Evolutionary conservation across 2,888 invertebrate species (phyloP).

Genomic region (Cataglyphis rosenhaueri): DNA sequence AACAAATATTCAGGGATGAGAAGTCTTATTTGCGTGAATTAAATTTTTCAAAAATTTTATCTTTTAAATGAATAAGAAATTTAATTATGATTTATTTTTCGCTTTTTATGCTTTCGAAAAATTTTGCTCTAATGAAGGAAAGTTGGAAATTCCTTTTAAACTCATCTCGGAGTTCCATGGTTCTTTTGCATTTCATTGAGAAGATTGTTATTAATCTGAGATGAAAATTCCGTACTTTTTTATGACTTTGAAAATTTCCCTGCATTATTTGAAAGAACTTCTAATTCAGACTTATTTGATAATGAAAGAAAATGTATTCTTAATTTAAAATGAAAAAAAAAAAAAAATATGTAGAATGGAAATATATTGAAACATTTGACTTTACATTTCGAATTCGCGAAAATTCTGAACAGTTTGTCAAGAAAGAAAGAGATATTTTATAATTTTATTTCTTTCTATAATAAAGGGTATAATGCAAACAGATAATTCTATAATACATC

Average conservation of each 20-base stretch:
- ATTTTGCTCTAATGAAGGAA: constrained; percentile 39
- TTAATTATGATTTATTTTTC: constrained; percentile 3
- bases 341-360: background rate
- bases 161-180: constrained; percentile 61
- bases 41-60: background rate
- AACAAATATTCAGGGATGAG: background rate
- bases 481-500: constrained; percentile 6
- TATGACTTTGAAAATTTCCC: constrained; percentile 55
- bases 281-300: constrained; percentile 44
- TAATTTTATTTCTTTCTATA: background rate
- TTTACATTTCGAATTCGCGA: background rate
- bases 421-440: background rate
- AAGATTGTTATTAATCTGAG: constrained; percentile 69
- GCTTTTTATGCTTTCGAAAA: background rate
- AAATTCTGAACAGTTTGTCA: background rate
- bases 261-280: constrained; percentile 40
- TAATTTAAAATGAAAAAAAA: constrained; percentile 3
- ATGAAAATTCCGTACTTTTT: constrained; percentile 47
- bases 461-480: background rate
- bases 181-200: constrained; percentile 66
- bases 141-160: constrained; percentile 52
- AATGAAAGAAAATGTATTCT: constrained; percentile 25
- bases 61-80: background rate
- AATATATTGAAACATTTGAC: background rate
- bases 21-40: background rate